Percentiles rank a stretch among this genome's conserved stretches.
Conservation (phyloP, 2,113 vertebrate species). For the Lipotes vexillifer region DNA sequence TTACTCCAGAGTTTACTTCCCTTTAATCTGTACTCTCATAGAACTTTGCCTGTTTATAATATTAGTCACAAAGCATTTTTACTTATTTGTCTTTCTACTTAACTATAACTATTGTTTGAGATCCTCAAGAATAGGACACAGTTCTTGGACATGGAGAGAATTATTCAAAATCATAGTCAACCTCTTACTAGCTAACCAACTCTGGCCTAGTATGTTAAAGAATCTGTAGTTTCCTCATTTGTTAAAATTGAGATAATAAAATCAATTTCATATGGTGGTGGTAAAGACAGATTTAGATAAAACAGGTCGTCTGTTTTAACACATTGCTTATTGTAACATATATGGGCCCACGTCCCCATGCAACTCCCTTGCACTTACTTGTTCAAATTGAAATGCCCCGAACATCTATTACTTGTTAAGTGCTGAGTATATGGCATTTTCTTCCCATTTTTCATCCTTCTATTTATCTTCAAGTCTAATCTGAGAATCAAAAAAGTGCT, state of each 20-base stretch:
- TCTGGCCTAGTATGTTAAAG: not conserved
- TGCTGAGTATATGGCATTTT: not conserved
- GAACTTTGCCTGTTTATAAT: not conserved
- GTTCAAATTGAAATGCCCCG: not conserved
- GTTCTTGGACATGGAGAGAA: not conserved
- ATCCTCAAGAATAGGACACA: not conserved
- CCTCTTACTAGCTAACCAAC: not conserved
- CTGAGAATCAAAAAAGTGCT: not conserved
- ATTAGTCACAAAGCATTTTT: not conserved
- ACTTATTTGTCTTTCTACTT: not conserved
- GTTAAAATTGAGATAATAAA: not conserved
- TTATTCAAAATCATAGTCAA: not conserved
- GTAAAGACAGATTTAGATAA: not conserved
- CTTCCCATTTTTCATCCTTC: not conserved
- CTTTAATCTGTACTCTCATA: not conserved
- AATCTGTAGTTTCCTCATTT: not conserved
- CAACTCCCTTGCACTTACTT: not conserved
- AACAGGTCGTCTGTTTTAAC: not conserved
- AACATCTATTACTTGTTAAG: not conserved
- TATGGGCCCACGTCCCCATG: fast-evolving
- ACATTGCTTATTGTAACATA: not conserved
- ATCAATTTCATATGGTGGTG: not conserved
- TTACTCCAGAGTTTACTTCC: not conserved
- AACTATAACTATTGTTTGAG: not conserved
- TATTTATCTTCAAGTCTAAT: not conserved